Evolutionary conservation across 2,113 vertebrate species (phyloP), one percentile per base, ranked within the genome.

Genomic region (Oryzias celebensis): DNA sequence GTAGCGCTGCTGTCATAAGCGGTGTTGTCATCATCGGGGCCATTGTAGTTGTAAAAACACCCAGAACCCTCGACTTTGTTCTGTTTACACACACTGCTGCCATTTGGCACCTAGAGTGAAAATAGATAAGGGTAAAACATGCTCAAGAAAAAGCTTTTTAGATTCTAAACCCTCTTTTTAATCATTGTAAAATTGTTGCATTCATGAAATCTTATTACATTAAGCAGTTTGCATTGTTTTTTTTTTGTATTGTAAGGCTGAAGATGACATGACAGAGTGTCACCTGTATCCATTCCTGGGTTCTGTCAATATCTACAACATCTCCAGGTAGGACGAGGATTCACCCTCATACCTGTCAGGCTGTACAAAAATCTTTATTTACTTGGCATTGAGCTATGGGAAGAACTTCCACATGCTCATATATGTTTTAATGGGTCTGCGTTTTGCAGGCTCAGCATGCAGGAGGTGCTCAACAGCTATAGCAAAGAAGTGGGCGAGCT

Each of bases 51-150:
- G 63, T 75, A 73, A 73, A 84, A 64, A 20, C 81, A 56, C 84
- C 80, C 69, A 71, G 28, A 61, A 3, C 22, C 52, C 47, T 71
- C 66, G 61, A 86, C 86, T 85, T 83, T 90, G 84, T 48, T 86
- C 75, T 86, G 68, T 88, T 77, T 82, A 82, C 75, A 75, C 62
- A 68, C 44, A 31, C 55, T 60, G 61, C 12, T 49, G 69, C 14
- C 28, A 61, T 64, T 79, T 49, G 58, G 43, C 44, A 51, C 10
- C 14, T 18, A 22, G 4, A 62, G 7, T 17, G 4, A 52, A 57
- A 52, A 23, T 47, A 50, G 50, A 3, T 41, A 23, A 62, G 18
- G 31, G 5, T 28, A 49, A 16, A 75, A 54, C 7, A 4, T 4
- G 17, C 45, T 15, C 46, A n/a, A 3, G 15, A 16, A 20, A n/a